phyloP scores from a whole-genome alignment of 1,140 invertebrate genomes.

The Elymnias hypermnestra region DNA sequence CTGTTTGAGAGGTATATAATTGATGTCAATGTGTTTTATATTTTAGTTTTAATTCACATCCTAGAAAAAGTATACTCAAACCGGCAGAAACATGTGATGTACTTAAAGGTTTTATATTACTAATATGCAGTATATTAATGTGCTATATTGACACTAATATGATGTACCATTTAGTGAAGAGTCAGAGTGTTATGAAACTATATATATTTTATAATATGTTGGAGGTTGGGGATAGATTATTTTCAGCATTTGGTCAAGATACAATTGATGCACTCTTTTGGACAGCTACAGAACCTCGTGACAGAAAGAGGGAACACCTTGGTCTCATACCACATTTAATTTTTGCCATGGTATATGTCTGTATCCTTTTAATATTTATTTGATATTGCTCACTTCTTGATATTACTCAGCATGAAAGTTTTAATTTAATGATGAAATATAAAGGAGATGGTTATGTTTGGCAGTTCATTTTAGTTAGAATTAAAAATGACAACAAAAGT shows the following conservation, averaged over 20 bases:
- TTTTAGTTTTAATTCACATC: slow-evolving; percentile 55
- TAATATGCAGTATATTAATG: slow-evolving; percentile 90
- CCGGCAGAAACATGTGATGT: slow-evolving; percentile 98
- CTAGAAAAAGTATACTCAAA: slow-evolving; percentile 79
- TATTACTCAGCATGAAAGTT: no score
- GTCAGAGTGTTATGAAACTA: slow-evolving; percentile 98
- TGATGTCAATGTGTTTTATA: no score
- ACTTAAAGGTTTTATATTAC: slow-evolving; percentile 92
- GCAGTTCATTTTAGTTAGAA: no score
- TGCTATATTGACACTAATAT: slow-evolving; percentile 97
- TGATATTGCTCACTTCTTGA: no score
- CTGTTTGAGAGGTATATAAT: no score
- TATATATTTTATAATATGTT: slow-evolving; percentile 99
- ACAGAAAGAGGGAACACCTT: slow-evolving; percentile 88
- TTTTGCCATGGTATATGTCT: slow-evolving; percentile 94
- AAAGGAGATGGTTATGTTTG: no score
- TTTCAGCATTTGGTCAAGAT: slow-evolving; percentile 99
- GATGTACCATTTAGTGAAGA: slow-evolving; percentile 99
- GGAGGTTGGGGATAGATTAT: slow-evolving; percentile 96
- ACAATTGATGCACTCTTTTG: slow-evolving; percentile 97
- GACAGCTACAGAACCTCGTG: slow-evolving; percentile 96
- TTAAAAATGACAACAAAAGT: no score
- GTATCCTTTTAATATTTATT: slow-evolving; percentile 86
- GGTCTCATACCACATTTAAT: slow-evolving; percentile 92
- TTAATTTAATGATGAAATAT: no score